Base-by-base conservation (phyloP, 1,140 invertebrate species). In the Drosophila miranda region DNA sequence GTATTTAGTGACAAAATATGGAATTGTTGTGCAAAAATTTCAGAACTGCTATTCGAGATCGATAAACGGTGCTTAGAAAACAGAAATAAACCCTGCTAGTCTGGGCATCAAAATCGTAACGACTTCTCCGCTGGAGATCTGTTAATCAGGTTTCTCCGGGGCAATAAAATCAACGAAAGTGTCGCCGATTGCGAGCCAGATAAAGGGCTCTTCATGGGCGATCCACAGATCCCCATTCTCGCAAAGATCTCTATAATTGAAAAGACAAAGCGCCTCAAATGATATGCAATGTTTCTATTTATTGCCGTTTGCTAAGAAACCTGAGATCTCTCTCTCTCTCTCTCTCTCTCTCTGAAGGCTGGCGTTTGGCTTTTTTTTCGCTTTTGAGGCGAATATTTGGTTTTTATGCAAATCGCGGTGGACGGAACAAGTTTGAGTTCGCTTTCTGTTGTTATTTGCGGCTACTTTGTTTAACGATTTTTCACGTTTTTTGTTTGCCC, bases 341-440 rank as follows among this genome's bases (percentile, higher is more conserved):
- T 23, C 28, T 19, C 13, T 50, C 7, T 50, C 30, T 30, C 30
- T 30, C 34, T 38, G 11, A 38, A 13, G 11, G 11, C 34, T 38
- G 34, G 11, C 3, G 11, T 50, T 52, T 11, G 6, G 11, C 2
- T 50, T 11, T 5, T 8, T 30, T 13, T 30, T 51, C 2, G 14
- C 19, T 38, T 52, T 52, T 38, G 28, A 16, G 30, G 41, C 34
- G 30, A 61, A 49, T 44, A 42, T 53, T 72, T 55, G 60, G 26
- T 13, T 43, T 72, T 54, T 60, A 71, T 60, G 67, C 68, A 72
- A 72, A 72, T 62, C 42, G 23, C 16, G 23, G 23, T n/a, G 28
- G 38, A 38, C 16, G 48, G 52, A 75, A 75, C 73, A 69, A 69
- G 73, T 75, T 75, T 75, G 26, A 38, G 73, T 43, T 42, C 34